Evolutionary conservation across 2,797 vertebrate species (phyloP).

Genomic region (Anableps anableps): DNA sequence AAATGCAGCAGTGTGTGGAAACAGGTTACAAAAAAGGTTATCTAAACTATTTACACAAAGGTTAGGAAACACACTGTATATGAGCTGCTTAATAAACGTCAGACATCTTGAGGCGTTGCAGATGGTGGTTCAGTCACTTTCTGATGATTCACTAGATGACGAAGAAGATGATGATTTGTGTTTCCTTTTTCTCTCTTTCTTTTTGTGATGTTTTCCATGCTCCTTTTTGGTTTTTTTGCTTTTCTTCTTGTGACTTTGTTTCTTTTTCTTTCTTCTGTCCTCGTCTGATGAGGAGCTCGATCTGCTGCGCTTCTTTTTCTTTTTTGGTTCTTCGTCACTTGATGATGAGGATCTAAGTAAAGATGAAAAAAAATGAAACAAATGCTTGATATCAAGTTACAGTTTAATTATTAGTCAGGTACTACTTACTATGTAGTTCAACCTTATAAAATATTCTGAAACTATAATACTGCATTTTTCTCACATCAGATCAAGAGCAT

Average conservation of each 20-base stretch:
- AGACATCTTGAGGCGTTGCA: background rate
- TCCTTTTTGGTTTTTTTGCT: constrained; percentile 70
- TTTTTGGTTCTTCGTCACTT: constrained; percentile 60
- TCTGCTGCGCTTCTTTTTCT: constrained; percentile 68
- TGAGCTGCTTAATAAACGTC: constrained; percentile 20
- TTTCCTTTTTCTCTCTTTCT: constrained; percentile 68
- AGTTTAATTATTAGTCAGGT: background rate
- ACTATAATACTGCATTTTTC: background rate
- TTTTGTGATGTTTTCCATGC: constrained; percentile 64
- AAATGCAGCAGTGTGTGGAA: background rate
- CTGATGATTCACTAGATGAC: constrained; percentile 63
- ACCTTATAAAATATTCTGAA: background rate
- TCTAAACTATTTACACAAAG: background rate
- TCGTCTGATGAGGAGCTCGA: constrained; percentile 64
- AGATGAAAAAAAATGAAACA: background rate
- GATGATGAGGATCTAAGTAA: constrained; percentile 65
- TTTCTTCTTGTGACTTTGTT: constrained; percentile 73
- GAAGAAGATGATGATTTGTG: constrained; percentile 56
- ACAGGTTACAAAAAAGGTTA: background rate
- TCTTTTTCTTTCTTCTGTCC: constrained; percentile 64
- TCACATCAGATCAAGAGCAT: background rate
- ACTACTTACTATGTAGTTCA: background rate
- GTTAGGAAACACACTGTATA: background rate
- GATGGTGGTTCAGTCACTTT: constrained; percentile 62
- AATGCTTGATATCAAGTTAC: background rate